Base-by-base conservation (phyloP, 2,113 vertebrate genomes). In the Tachysurus vachellii region DNA sequence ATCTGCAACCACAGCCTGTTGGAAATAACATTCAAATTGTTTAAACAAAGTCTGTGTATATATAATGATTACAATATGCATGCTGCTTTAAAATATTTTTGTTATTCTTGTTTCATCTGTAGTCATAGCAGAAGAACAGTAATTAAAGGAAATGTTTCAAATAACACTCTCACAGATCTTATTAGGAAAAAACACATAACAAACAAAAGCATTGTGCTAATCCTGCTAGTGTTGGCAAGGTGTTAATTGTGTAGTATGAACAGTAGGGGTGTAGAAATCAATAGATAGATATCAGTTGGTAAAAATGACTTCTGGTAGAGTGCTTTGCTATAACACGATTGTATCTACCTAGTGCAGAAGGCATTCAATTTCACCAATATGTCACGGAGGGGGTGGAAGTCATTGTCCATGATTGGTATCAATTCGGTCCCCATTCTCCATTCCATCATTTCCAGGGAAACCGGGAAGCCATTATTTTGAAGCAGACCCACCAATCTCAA, bases 61-160 rank as follows among this genome's bases (percentile, higher is more conserved):
- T 56, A 42, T 47, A 85, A 31, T 75, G 8, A 59, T 44, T 21
- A 47, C 13, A 44, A 62, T 44, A 31, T 5, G 11, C 10, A 28
- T 50, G 19, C 26, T 64, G 73, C 44, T 85, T n/a, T 85, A 64
- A 56, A 56, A 70, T 59, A 19, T 28, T 84, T 56, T 53, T 57
- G 11, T 19, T 36, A 26, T 9, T 85, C 42, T 75, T 88, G 53
- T 54, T 80, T 31, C 79, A 61, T 88, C 87, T 89, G 88, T 89
- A 91, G 42, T 59, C 28, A 64, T 70, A 82, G 81, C 87, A 91
- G 81, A 79, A 57, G 80, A 77, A 89, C 17, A 80, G 42, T 85
- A 88, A 94, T 92, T 87, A 77, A 93, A 91, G 76, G 59, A 89
- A 90, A 86, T 77, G 85, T 42, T 86, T 42, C 83, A 92, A 93